phyloP scores from a whole-genome alignment of 2,113 vertebrate genomes.

The Corvus hawaiiensis region DNA sequence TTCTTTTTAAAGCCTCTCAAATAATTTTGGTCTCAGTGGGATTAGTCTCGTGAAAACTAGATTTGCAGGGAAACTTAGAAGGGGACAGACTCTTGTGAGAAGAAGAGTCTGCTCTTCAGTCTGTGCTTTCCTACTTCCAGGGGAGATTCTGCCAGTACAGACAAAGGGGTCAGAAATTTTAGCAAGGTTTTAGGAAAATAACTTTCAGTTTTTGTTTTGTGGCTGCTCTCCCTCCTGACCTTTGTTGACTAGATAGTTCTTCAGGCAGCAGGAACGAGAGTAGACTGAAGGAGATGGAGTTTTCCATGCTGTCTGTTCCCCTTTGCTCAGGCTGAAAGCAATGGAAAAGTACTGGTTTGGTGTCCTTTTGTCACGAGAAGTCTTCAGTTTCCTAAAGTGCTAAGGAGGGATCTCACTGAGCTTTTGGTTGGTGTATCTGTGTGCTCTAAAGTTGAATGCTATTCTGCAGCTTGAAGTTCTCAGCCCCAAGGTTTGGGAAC shows the following conservation, averaged over 20 bases:
- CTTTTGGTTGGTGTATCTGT: neutral
- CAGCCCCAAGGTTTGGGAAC: neutral
- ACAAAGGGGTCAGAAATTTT: neutral
- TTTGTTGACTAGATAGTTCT: neutral
- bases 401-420: neutral
- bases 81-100: neutral
- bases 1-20: neutral
- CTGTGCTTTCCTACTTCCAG: neutral
- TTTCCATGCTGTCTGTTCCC: neutral
- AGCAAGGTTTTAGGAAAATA: neutral
- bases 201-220: neutral
- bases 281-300: neutral
- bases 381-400: neutral
- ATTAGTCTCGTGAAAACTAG: neutral
- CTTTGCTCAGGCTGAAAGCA: neutral
- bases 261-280: neutral
- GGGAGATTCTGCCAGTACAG: neutral
- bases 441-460: neutral
- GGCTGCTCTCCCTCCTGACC: neutral
- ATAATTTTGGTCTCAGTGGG: neutral
- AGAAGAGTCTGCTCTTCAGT: neutral
- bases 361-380: neutral
- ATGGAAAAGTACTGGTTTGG: neutral
- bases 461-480: neutral
- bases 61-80: neutral